Conservation (phyloP, 1,140 invertebrate species). For the Agrypnia vestita region DNA sequence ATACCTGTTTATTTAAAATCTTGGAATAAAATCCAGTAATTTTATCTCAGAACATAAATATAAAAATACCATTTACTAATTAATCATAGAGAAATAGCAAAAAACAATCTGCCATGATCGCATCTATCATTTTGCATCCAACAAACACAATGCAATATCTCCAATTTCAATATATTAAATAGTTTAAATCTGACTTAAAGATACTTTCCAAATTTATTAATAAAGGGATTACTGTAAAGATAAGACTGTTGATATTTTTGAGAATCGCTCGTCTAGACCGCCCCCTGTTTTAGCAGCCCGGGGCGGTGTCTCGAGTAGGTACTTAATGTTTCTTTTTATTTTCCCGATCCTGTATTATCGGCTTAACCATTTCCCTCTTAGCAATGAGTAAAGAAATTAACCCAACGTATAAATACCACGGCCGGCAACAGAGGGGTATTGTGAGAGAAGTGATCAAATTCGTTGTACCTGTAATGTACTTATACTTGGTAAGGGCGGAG, state of each 20-base stretch:
- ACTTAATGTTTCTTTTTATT: slow-evolving; percentile 61
- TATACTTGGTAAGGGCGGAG: neutral
- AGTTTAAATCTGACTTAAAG: no score
- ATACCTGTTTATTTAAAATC: no score
- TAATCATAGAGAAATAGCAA: no score
- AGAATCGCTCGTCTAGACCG: neutral
- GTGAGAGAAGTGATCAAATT: no score
- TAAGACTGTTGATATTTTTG: slow-evolving; percentile 42
- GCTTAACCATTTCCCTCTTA: slow-evolving; percentile 58
- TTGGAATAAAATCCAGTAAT: no score
- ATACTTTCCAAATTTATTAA: no score
- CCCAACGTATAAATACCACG: slow-evolving; percentile 40
- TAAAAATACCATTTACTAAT: no score
- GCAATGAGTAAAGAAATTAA: slow-evolving; percentile 59
- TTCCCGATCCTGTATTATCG: slow-evolving; percentile 58
- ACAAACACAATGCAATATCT: no score
- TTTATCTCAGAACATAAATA: no score
- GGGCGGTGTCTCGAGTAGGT: slow-evolving; percentile 57
- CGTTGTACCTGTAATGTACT: neutral
- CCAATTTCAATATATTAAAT: no score
- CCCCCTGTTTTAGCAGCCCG: slow-evolving; percentile 29
- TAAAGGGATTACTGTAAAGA: neutral
- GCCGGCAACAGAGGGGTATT: slow-evolving; percentile 1
- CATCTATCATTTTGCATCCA: no score
- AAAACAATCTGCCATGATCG: no score